A percentile compares a stretch with the other conserved stretches of the same genome.
These are phyloP conservation scores for Poecilia picta DNA, from an alignment of 2,797 vertebrate genomes.

Conservation along the genomic window DNA sequence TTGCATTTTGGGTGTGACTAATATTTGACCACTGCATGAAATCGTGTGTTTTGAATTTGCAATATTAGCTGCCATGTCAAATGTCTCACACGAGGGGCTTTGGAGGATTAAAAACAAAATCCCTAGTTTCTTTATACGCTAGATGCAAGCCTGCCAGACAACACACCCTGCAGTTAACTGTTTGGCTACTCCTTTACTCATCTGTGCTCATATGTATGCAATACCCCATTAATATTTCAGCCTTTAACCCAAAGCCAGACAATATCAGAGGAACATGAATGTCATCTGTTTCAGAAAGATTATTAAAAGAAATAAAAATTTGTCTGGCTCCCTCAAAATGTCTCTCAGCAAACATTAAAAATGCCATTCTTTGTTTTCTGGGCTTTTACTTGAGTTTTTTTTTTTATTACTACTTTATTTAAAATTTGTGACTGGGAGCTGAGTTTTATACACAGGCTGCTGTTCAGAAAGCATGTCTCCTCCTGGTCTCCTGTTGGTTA, in stretches of 20 bases:
- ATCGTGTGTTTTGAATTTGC: not conserved
- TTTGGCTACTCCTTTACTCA: constrained; percentile 49
- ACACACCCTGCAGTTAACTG: constrained; percentile 39
- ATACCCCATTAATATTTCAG: constrained; percentile 67
- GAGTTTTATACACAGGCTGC: constrained; percentile 62
- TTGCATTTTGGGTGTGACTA: not conserved
- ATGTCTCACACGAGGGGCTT: constrained; percentile 24
- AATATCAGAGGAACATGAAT: constrained; percentile 64
- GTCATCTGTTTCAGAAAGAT: constrained; percentile 75
- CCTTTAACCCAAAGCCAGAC: constrained; percentile 64
- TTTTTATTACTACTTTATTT: constrained; percentile 44
- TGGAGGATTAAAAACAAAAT: constrained; percentile 45
- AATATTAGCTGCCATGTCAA: constrained; percentile 10
- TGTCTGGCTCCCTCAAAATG: constrained; percentile 27
- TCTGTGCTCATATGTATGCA: constrained; percentile 64
- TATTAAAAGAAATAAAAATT: constrained; percentile 64
- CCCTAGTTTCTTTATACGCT: constrained; percentile 10
- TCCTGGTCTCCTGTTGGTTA: constrained; percentile 59
- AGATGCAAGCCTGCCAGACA: constrained; percentile 22
- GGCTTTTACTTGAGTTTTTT: constrained; percentile 24
- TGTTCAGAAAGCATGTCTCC: constrained; percentile 54
- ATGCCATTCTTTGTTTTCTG: constrained; percentile 54
- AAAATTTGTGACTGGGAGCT: constrained; percentile 61
- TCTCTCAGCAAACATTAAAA: constrained; percentile 55
- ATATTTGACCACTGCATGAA: constrained; percentile 4